A percentile compares a stretch with the other conserved stretches of the same genome.
These are phyloP conservation scores for Chiridota heheva DNA, from an alignment of 35 echinoderm and acorn worm genomes.

Conservation along the genomic window DNA sequence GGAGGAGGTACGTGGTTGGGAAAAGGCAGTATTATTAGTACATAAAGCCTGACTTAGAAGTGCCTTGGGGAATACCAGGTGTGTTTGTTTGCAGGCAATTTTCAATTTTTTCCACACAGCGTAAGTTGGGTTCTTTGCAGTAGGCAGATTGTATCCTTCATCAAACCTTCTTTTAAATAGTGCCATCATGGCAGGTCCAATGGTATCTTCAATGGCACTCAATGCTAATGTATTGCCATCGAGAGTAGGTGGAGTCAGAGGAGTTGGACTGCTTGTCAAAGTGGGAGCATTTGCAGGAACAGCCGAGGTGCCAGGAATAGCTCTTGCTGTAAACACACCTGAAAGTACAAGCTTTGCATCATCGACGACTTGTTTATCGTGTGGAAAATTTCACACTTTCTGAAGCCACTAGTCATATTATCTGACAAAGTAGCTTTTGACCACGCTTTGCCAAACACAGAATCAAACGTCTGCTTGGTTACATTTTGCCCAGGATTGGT, in stretches of 20 bases:
- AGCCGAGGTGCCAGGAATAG: background rate
- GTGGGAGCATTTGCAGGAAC: background rate
- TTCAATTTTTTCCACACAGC: background rate
- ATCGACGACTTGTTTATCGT: slow-evolving; percentile 13
- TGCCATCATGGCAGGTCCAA: background rate
- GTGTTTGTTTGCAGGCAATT: background rate
- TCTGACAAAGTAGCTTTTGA: background rate
- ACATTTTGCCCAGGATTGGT: slow-evolving; percentile 47
- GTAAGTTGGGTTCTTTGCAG: background rate
- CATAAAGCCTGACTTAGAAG: background rate
- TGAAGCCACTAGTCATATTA: slow-evolving; percentile 31
- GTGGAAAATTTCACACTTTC: slow-evolving; percentile 27
- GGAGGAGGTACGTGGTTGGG: background rate
- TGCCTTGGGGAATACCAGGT: background rate
- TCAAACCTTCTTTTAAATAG: background rate
- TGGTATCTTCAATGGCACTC: background rate
- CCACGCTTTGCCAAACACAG: slow-evolving; percentile 41
- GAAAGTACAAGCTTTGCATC: slow-evolving; percentile 25
- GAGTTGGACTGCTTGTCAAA: background rate
- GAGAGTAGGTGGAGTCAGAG: background rate
- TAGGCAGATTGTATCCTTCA: slow-evolving; percentile 21
- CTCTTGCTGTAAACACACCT: background rate
- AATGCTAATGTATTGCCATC: background rate
- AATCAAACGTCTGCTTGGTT: slow-evolving; percentile 52
- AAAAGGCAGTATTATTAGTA: background rate